Evolutionary conservation across 1,140 invertebrate genomes (phyloP), one percentile per base, ranked within the genome.

Genomic region (Chrysomallon squamiferum): DNA sequence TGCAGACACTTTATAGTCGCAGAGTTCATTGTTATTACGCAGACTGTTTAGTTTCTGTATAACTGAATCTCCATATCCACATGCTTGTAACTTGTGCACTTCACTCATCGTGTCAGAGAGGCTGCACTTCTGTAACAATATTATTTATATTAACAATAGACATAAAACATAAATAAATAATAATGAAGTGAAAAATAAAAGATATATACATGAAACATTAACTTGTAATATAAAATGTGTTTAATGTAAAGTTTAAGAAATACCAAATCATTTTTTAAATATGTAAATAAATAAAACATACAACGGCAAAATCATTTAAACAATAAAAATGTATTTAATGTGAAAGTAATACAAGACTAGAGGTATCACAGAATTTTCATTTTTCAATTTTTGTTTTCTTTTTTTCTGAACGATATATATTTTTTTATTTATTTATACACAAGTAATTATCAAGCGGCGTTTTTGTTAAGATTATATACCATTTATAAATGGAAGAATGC

Each of bases 1-100:
- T 20, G 82, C 79, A 13, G 72, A 75, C 11, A 84, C 76, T 33
- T 75, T 79, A 56, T 82, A 84, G 66, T 84, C 82, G 72, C 77
- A 80, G 4, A 84, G 71, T 64, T 82, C 80, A 63, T 75, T 76
- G 43, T 76, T 73, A 2, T 75, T 63, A 20, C 77, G 71, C 13
- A 84, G 67, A 29, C 58, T 66, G 33, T 71, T 73, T 7, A 82
- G 70, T 50, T 72, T 75, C 57, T 75, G 69, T 38, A 84, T 73
- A 6, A 82, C 74, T 33, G 67, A 61, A 59, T 77, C 75, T n/a
- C 82, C 80, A 72, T 84, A 84, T 18, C 72, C 71, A n/a, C 76
- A 68, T 27, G 79, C 68, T 59, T 75, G 69, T 61, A 75, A 63
- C 45, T 71, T 73, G 45, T 73, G 72, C 7, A 61, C 56, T 33